Evolutionary conservation across 2,888 invertebrate genomes (phyloP), one percentile per base, ranked within the genome.

Genomic region (Drosophila peninsularis): DNA sequence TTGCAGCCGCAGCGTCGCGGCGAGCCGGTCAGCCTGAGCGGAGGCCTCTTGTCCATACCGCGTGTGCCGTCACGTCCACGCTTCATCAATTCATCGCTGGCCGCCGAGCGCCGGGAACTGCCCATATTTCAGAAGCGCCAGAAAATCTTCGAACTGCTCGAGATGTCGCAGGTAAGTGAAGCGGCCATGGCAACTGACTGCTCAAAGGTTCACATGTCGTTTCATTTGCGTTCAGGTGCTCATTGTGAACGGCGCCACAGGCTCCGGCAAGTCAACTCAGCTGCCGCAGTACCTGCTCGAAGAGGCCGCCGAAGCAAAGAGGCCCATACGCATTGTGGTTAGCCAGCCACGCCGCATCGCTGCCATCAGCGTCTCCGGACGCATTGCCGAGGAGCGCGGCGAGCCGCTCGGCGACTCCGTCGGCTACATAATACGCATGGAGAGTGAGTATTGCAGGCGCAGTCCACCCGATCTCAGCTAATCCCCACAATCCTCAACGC

Each of bases 221-320:
- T 4, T n/a, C 5, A 10, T n/a, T 32, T 45, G 11, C 45, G 6
- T 37, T 2, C 94, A 96, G 93, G 95, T 96, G n/a, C 91, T 96
- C 24, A 94, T 96, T 76, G 94, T 98, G 24, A 94, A 95, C 5
- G 96, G 96, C 0, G 97, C 97, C 80, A 98, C 98, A 0, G 98
- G 98, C 0, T 97, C 96, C 60, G 98, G 98, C 0, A 98, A 98
- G 94, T 98, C 98, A 0, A 98, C 98, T 0, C 98, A 98, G 94
- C 94, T 99, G 42, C 98, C 99, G 0, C 99, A 99, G 90, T 97
- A 96, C 87, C 95, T 99, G 76, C 92, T 99, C 72, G 88, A 88
- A 32, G 97, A 98, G 83, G 94, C 97, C 91, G 95, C 93, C 30
- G 30, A 78, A 93, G 93, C 83, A 93, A 93, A 91, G 78, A 94